Conservation (phyloP, 2,113 vertebrate genomes). For the Pachyramphus minor region DNA sequence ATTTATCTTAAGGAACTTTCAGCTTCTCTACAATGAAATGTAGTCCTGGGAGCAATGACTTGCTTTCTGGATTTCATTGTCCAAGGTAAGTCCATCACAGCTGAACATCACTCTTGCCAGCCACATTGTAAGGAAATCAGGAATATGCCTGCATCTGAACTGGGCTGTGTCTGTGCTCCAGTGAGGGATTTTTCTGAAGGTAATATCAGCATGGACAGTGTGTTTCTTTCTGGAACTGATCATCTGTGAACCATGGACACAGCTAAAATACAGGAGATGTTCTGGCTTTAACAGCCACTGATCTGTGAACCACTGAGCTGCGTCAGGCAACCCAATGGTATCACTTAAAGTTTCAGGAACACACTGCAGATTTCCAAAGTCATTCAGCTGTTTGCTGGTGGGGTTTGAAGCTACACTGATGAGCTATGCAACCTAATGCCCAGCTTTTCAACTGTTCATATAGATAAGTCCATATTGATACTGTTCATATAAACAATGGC, state of each 20-base stretch:
- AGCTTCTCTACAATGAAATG: neutral
- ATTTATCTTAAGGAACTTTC: neutral
- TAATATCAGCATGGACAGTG: neutral
- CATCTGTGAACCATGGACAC: neutral
- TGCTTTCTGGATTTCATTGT: neutral
- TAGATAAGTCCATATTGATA: neutral
- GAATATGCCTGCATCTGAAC: neutral
- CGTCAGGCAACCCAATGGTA: neutral
- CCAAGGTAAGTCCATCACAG: neutral
- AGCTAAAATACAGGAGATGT: neutral
- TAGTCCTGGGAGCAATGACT: neutral
- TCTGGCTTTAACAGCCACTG: neutral
- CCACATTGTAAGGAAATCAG: neutral
- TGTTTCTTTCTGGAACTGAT: neutral
- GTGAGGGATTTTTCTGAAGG: neutral
- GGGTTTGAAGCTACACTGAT: neutral
- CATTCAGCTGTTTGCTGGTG: neutral
- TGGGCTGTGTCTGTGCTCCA: neutral
- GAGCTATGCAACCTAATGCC: neutral
- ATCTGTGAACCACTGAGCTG: neutral
- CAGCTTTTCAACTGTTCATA: neutral
- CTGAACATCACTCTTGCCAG: neutral
- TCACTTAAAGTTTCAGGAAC: neutral
- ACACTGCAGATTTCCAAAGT: neutral
- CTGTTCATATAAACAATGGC: neutral